A percentile compares a stretch with the other conserved stretches of the same genome.
Conservation (phyloP, 30 jellyfish, hydroid and myxozoan genomes). For the Cassiopea xamachana region DNA sequence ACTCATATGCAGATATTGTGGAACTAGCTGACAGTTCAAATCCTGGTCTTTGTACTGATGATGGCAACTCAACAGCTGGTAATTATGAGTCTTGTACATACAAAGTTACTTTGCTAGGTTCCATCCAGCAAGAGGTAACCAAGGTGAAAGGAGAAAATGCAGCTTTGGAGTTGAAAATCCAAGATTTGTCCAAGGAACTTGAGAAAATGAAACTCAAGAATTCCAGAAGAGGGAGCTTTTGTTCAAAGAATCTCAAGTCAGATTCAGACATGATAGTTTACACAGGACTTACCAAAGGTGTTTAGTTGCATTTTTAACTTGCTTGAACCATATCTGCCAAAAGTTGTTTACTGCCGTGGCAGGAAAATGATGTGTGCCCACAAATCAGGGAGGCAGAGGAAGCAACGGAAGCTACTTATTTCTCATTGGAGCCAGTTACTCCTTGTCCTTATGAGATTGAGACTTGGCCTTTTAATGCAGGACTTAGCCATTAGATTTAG, state of each 20-base stretch:
- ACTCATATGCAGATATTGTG: too few species aligned
- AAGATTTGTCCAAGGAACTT: too few species aligned
- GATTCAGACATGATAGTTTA: too few species aligned
- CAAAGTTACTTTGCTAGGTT: neutral
- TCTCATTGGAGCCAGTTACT: neutral
- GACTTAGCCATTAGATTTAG: neutral
- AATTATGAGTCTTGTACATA: neutral
- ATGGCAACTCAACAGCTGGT: neutral
- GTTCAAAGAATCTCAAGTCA: too few species aligned
- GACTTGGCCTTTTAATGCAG: slow-evolving; percentile 6
- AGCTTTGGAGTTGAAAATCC: too few species aligned
- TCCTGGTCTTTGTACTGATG: neutral
- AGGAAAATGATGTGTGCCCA: neutral
- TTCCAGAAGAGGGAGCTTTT: too few species aligned
- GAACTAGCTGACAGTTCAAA: neutral
- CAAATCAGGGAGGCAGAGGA: neutral
- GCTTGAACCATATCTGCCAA: neutral
- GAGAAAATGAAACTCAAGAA: too few species aligned
- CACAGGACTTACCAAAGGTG: too few species aligned
- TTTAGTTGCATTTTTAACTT: too few species aligned
- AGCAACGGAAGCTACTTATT: neutral
- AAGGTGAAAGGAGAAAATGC: too few species aligned
- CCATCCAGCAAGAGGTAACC: too few species aligned
- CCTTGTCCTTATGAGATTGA: slow-evolving; percentile 12
- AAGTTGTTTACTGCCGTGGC: neutral